Percentiles rank a stretch among this genome's conserved stretches.
These are phyloP conservation scores for Eciton burchellii DNA, from an alignment of 1,140 invertebrate genomes.

Conservation along the genomic window DNA sequence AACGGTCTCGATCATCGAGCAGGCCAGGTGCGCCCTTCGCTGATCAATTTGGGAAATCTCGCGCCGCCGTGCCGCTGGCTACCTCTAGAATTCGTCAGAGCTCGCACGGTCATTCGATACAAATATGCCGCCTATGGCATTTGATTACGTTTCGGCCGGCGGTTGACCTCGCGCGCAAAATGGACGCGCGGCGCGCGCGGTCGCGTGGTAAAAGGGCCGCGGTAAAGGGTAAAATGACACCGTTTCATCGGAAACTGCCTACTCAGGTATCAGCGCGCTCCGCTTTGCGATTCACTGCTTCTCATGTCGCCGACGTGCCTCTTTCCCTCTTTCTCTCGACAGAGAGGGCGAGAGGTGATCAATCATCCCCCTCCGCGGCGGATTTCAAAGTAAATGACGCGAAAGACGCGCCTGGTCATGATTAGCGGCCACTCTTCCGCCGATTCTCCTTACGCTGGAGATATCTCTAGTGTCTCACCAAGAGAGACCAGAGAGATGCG, in stretches of 20 bases:
- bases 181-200: not conserved
- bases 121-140: conserved; percentile 45
- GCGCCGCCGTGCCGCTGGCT: not conserved
- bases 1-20: too few species aligned
- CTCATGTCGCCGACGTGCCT: not conserved
- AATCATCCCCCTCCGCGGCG: not conserved
- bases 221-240: conserved; percentile 43
- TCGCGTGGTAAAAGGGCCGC: conserved; percentile 39
- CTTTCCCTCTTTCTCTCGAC: too few species aligned
- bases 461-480: too few species aligned
- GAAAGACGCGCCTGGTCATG: not conserved
- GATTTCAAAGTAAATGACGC: not conserved
- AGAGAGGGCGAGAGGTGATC: too few species aligned
- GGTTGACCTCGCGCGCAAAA: conserved; percentile 22
- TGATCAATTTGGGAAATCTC: too few species aligned
- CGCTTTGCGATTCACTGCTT: conserved; percentile 14
- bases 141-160: conserved; percentile 57
- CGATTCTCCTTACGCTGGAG: not conserved
- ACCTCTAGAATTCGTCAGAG: conserved; percentile 14
- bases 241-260: conserved; percentile 48
- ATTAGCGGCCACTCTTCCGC: not conserved
- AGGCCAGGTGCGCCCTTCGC: too few species aligned
- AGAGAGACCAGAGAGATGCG: too few species aligned
- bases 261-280: conserved; percentile 40
- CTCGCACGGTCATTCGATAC: conserved; percentile 52